Conservation (phyloP, 2,113 vertebrate genomes). For the Gopherus flavomarginatus region DNA sequence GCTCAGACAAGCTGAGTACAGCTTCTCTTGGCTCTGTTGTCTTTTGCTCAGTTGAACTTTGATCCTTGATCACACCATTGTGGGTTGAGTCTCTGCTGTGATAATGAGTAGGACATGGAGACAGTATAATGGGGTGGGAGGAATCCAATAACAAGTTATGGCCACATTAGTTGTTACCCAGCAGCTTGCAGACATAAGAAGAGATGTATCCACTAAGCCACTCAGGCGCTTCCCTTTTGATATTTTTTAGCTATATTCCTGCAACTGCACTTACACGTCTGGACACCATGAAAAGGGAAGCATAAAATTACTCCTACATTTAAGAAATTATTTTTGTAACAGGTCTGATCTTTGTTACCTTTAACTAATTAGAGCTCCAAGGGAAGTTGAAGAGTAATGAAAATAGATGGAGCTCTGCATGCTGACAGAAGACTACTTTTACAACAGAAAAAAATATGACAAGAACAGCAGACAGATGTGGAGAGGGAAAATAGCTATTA, state of each 20-base stretch:
- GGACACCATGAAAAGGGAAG: neutral
- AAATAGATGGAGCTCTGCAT: slow-evolving; percentile 19
- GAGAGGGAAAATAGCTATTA: neutral
- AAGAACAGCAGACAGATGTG: neutral
- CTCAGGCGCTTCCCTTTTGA: neutral
- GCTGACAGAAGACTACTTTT: slow-evolving; percentile 8
- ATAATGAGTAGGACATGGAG: neutral
- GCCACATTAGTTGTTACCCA: neutral
- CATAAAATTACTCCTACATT: neutral
- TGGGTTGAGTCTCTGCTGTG: neutral
- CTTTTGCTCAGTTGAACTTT: neutral
- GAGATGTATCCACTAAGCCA: neutral
- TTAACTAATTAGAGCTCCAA: slow-evolving; percentile 1
- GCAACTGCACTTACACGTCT: neutral
- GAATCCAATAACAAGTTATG: neutral
- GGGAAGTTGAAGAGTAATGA: slow-evolving; percentile 28
- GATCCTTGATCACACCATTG: neutral
- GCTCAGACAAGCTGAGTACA: neutral
- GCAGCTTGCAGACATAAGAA: neutral
- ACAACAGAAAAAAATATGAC: neutral
- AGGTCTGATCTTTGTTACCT: neutral
- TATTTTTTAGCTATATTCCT: neutral
- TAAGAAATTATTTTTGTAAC: neutral
- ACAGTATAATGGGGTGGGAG: fast-evolving
- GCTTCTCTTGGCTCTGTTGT: neutral